Conservation (phyloP, 1,140 invertebrate species). For the Thaumatotibia leucotreta region DNA sequence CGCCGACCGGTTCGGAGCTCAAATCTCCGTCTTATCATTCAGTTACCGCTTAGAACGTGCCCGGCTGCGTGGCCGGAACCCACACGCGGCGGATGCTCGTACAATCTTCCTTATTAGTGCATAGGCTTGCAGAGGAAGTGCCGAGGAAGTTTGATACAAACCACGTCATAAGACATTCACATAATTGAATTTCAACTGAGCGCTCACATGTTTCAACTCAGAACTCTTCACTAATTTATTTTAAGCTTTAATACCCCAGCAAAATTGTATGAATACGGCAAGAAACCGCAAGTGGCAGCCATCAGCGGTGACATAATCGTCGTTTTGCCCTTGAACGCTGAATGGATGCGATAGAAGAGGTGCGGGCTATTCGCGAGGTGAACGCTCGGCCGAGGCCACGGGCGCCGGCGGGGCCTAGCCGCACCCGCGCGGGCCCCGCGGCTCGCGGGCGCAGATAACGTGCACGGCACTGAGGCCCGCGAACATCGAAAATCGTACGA, state of each 20-base stretch:
- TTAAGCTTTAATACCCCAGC: background rate
- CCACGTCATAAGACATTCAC: too few species aligned
- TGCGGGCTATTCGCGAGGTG: conserved; percentile 59
- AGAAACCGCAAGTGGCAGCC: conserved; percentile 11
- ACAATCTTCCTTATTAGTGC: conserved; percentile 28
- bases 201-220: background rate
- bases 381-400: conserved; percentile 66
- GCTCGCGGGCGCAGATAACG: conserved; percentile 1
- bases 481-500: too few species aligned
- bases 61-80: conserved; percentile 13
- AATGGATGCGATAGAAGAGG: conserved; percentile 43
- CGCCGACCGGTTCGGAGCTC: background rate
- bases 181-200: too few species aligned
- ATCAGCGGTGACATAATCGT: conserved; percentile 53
- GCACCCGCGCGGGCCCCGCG: conserved; percentile 30
- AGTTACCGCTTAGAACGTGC: background rate
- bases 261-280: background rate
- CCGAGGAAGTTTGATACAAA: background rate
- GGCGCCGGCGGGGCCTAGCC: too few species aligned
- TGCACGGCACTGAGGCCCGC: background rate
- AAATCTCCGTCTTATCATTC: conserved; percentile 8
- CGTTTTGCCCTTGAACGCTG: conserved; percentile 59
- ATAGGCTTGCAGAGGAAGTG: conserved; percentile 12
- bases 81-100: conserved; percentile 28
- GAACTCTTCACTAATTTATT: background rate